phyloP scores from a whole-genome alignment of 2,113 vertebrate species.

The Oxyura jamaicensis region DNA sequence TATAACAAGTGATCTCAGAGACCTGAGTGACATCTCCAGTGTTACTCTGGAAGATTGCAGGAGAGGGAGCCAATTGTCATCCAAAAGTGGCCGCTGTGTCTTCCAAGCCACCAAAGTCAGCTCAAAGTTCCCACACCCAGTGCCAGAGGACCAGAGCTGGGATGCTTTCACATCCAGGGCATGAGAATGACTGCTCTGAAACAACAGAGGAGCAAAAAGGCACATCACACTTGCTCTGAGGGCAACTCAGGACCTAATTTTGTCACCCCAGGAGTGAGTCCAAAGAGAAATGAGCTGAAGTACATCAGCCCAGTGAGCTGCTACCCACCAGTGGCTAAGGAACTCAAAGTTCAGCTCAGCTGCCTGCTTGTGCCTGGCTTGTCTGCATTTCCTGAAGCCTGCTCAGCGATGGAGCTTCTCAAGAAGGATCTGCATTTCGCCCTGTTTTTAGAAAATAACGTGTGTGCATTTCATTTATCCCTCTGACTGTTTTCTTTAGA shows the following conservation, averaged over 20 bases:
- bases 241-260: neutral
- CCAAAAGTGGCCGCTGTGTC: neutral
- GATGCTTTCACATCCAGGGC: neutral
- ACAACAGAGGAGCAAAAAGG: neutral
- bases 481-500: slow-evolving; percentile 14
- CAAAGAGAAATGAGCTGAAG: too few relatives aligned
- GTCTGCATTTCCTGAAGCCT: neutral
- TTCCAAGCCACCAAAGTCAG: neutral
- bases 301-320: neutral
- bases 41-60: neutral
- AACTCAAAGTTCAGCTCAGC: neutral
- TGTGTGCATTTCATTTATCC: slow-evolving; percentile 39
- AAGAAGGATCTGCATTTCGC: neutral
- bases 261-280: neutral
- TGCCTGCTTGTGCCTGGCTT: neutral
- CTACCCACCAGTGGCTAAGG: neutral
- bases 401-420: neutral
- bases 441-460: neutral
- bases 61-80: neutral
- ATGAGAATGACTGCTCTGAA: neutral
- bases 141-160: neutral
- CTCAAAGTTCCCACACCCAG: neutral
- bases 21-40: neutral
- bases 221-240: neutral
- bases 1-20: neutral